Conservation (phyloP, 2,888 invertebrate species). For the Nemotelus pantherinus region DNA sequence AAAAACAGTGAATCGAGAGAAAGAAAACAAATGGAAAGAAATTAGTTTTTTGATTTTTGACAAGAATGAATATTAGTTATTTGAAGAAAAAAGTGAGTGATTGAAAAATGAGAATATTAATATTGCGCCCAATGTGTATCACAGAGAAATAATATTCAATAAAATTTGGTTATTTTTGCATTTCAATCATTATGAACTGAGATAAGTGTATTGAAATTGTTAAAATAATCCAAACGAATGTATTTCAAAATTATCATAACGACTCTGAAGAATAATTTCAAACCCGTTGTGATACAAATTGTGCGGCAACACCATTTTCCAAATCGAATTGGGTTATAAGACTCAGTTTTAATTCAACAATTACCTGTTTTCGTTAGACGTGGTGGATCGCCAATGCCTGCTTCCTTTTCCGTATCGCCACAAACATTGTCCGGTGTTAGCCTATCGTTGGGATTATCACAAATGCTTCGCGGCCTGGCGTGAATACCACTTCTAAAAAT, state of each 20-base stretch:
- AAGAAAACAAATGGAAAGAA: slow-evolving; percentile 42
- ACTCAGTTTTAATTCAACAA: background rate
- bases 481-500: slow-evolving; percentile 53
- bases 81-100: background rate
- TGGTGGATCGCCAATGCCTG: slow-evolving; percentile 22
- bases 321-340: no score
- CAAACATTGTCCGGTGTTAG: slow-evolving; percentile 53
- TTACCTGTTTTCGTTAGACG: slow-evolving; percentile 51
- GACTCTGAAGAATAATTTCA: no score
- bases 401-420: slow-evolving; percentile 50
- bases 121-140: no score
- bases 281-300: no score
- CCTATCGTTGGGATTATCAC: slow-evolving; percentile 56
- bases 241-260: no score
- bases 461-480: slow-evolving; percentile 54
- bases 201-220: no score
- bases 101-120: background rate
- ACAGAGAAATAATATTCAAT: no score
- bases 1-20: slow-evolving; percentile 4
- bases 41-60: background rate
- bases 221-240: no score
- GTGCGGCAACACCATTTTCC: no score
- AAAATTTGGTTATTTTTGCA: no score
- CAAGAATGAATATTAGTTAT: background rate
- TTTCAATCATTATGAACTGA: no score